phyloP scores from a whole-genome alignment of 2,888 invertebrate species.

The Ophioninae sp. region DNA sequence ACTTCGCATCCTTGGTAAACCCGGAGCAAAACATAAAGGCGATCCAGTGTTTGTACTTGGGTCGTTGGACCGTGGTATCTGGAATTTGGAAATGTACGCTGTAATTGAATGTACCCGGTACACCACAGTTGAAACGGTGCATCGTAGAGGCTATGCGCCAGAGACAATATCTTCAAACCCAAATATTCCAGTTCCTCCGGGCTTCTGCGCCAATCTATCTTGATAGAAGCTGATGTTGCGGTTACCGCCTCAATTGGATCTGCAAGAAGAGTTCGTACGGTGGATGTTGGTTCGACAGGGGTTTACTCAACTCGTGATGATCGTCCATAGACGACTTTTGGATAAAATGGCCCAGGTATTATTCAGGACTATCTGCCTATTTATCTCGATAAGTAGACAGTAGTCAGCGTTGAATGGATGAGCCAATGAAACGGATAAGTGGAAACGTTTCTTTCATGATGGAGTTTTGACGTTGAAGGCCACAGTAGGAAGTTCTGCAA shows the following conservation, averaged over 20 bases:
- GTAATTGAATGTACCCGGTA: constrained; percentile 76
- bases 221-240: constrained; percentile 43
- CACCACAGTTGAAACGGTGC: constrained; percentile 40
- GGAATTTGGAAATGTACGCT: constrained; percentile 68
- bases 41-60: constrained; percentile 25
- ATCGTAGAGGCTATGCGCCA: constrained; percentile 9
- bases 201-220: constrained; percentile 62
- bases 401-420: neutral
- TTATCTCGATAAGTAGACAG: neutral
- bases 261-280: constrained; percentile 13
- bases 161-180: constrained; percentile 65
- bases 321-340: neutral
- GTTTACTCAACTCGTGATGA: neutral
- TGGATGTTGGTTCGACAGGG: too few species aligned
- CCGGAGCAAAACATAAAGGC: constrained; percentile 19
- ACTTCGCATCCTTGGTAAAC: constrained; percentile 22
- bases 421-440: neutral
- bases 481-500: neutral
- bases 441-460: neutral
- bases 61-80: constrained; percentile 34
- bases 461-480: neutral
- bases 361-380: neutral
- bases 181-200: constrained; percentile 48
- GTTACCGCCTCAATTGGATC: constrained; percentile 16
- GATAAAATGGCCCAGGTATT: neutral